Evolutionary conservation across 1,140 invertebrate species (phyloP).

Genomic region (Vanessa tameamea): DNA sequence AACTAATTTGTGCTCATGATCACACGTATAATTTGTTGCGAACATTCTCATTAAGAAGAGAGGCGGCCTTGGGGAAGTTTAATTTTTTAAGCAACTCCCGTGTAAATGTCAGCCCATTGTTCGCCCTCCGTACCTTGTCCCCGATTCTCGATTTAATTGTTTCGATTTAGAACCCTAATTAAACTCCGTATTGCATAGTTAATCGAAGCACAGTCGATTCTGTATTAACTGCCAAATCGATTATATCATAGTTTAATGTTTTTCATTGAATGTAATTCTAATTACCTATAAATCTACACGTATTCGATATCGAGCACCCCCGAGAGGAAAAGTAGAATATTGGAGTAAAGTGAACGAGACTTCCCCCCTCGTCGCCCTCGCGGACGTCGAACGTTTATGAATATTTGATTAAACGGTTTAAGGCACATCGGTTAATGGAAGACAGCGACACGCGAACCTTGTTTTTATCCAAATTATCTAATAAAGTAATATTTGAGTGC

Average conservation of each 20-base stretch:
- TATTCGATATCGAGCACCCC: neutral
- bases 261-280: neutral
- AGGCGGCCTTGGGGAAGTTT: too few species aligned
- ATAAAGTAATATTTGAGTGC: neutral
- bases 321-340: neutral
- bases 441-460: constrained; percentile 1
- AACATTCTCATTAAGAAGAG: too few species aligned
- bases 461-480: neutral
- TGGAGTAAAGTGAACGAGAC: neutral
- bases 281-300: constrained; percentile 8
- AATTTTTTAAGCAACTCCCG: neutral
- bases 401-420: constrained; percentile 19
- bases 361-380: neutral
- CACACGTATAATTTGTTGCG: too few species aligned
- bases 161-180: neutral
- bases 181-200: neutral
- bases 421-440: constrained; percentile 3
- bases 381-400: constrained; percentile 13
- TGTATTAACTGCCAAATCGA: neutral
- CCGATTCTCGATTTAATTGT: neutral
- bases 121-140: neutral
- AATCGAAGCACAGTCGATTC: neutral
- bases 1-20: too few species aligned
- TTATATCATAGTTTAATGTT: neutral
- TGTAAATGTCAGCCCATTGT: neutral